Conservation (phyloP, 2,797 vertebrate species). For the Ctenopoma multispine region DNA sequence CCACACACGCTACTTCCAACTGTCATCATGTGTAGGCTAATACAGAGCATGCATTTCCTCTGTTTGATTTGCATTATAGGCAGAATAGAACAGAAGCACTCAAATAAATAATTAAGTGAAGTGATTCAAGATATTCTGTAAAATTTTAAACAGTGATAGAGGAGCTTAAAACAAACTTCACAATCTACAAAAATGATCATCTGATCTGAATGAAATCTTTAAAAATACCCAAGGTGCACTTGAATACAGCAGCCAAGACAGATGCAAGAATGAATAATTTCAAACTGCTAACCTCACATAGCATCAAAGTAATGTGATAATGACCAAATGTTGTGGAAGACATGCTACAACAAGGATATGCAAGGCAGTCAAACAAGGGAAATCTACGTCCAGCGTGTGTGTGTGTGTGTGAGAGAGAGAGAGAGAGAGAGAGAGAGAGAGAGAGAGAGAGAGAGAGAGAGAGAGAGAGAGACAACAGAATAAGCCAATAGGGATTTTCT, state of each 20-base stretch:
- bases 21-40: conserved; percentile 21
- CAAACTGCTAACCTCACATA: conserved; percentile 37
- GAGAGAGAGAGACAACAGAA: conserved; percentile 18
- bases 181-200: conserved; percentile 3
- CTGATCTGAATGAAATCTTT: not conserved
- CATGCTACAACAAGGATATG: conserved; percentile 35
- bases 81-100: conserved; percentile 2
- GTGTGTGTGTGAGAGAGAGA: conserved; percentile 23
- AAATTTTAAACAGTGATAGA: not conserved
- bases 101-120: conserved; percentile 18
- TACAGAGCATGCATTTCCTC: not conserved
- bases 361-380: conserved; percentile 19
- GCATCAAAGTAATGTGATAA: conserved; percentile 42
- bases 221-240: conserved; percentile 1
- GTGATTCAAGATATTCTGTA: not conserved
- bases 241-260: conserved; percentile 11
- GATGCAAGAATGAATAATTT: not conserved
- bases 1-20: conserved; percentile 8
- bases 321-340: conserved; percentile 34
- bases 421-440: conserved; percentile 17
- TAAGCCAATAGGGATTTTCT: conserved; percentile 51
- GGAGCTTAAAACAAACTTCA: not conserved
- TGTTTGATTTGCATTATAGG: not conserved
- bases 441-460: conserved; percentile 20
- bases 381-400: conserved; percentile 21